phyloP scores from a whole-genome alignment of 2,797 vertebrate species.

The Fringilla coelebs region DNA sequence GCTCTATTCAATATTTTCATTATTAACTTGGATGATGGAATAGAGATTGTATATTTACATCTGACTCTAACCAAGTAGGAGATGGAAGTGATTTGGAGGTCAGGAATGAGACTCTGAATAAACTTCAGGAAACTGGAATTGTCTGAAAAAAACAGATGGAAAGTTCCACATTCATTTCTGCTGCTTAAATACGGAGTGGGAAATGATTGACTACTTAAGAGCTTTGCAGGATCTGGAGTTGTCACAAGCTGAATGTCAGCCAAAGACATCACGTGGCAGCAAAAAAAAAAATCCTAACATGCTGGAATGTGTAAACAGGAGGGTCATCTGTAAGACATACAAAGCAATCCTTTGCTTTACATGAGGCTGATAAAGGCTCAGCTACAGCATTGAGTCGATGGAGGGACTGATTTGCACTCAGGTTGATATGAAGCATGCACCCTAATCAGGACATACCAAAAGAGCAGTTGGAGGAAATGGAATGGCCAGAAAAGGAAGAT shows the following conservation, averaged over 20 bases:
- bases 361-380: neutral
- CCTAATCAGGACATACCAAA: neutral
- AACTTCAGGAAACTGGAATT: neutral
- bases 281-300: neutral
- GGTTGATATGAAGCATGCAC: neutral
- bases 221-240: conserved; percentile 4
- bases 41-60: neutral
- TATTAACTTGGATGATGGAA: neutral
- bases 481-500: neutral
- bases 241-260: neutral
- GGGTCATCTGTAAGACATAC: neutral
- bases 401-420: neutral
- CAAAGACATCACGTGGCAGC: neutral
- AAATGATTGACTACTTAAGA: neutral
- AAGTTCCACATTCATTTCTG: neutral
- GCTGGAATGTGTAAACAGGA: neutral
- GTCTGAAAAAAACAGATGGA: neutral
- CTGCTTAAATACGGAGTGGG: neutral
- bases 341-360: neutral
- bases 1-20: neutral
- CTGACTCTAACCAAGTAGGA: neutral
- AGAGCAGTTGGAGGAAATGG: neutral
- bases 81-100: neutral
- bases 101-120: neutral
- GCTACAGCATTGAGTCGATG: neutral